A percentile compares a stretch with the other conserved stretches of the same genome.
Conservation (phyloP, 2,797 vertebrate species). For the Poecile montanus region DNA sequence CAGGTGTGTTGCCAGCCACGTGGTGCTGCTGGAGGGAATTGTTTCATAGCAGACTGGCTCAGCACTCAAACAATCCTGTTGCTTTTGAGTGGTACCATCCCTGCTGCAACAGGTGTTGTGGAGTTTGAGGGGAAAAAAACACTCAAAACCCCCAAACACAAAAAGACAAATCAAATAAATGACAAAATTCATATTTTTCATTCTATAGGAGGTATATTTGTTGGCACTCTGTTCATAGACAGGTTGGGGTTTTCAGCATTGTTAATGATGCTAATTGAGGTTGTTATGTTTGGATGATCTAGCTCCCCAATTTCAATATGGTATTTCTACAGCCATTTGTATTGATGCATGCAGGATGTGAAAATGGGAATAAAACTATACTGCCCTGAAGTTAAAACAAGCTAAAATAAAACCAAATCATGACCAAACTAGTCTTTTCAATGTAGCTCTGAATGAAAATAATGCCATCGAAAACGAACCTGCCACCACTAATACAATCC, state of each 20-base stretch:
- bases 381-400: neutral
- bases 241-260: neutral
- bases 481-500: neutral
- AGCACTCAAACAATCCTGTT: neutral
- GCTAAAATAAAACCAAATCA: neutral
- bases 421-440: neutral
- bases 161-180: neutral
- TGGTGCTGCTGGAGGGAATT: neutral
- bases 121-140: neutral
- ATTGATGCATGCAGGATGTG: neutral
- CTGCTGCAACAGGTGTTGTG: neutral
- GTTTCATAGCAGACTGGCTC: neutral
- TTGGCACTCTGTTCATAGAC: neutral
- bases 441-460: neutral
- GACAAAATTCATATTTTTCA: neutral
- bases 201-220: neutral
- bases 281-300: neutral
- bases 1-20: fast-evolving
- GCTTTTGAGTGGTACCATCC: neutral
- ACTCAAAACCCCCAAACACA: neutral
- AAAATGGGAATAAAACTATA: neutral
- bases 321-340: neutral
- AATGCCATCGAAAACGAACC: neutral
- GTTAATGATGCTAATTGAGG: neutral
- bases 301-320: neutral